Base-by-base conservation (phyloP, 2,797 vertebrate genomes). In the Bryconaethiops microstoma region DNA sequence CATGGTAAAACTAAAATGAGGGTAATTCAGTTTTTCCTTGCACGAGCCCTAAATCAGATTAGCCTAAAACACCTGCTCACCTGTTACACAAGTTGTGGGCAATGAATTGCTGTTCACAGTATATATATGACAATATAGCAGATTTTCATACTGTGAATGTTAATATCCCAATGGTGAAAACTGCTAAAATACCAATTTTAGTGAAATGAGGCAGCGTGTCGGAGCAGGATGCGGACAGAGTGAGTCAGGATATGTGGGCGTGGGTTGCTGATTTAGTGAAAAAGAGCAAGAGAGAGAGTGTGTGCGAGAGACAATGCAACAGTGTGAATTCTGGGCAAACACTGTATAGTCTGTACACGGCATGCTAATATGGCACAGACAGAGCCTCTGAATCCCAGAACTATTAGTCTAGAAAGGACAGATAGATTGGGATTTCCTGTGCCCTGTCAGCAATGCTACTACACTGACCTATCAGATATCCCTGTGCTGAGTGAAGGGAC, bases 231-330 rank as follows among this genome's bases (percentile, higher is more conserved):
- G 83, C 52, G 62, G 82, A 79, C 70, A 83, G 84, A 63, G 70
- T 91, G 88, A 91, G 88, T 91, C 91, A 91, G 84, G 73, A 82
- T 80, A 82, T 83, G 85, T 86, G 68, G 82, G 87, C 25, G 83
- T 85, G 71, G 62, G 60, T 65, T 82, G 67, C 63, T 80, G 83
- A 77, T 73, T 54, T 75, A 76, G 39, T 48, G 23, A 48, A 63
- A 59, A 29, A 13, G 50, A 10, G 52, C 1, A 48, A 13, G 50
- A 72, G 8, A 23, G 55, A 21, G 67, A 4, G 67, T 23, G 19
- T 23, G 65, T 9, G 17, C 12, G 10, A 69, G 40, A 69, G 42
- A 48, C 45, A 45, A 12, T 12, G 35, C 29, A 23, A 80, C 23
- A 55, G 29, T 29, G 35, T 62, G 16, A 76, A 76, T 70, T 57